Base-by-base conservation (phyloP, 2,797 vertebrate genomes). In the Stomatorhinus walkeri region DNA sequence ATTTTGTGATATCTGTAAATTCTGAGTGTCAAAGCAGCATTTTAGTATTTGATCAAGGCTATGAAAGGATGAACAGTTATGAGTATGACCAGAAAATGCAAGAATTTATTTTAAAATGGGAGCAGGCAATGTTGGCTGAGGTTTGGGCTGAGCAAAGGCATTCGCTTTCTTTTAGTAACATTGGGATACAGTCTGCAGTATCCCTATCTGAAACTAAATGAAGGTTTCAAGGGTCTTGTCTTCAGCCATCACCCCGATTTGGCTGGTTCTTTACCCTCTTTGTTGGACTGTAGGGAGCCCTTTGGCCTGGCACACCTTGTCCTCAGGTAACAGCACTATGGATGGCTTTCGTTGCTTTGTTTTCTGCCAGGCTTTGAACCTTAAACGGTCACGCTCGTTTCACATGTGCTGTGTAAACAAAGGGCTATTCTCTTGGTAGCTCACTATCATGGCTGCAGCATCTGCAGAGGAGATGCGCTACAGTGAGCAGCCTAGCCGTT, bases 361-460 rank as follows among this genome's bases (percentile, higher is more conserved):
- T 49, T 54, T 36, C 40, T 64, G 49, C 87, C 36, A 54, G 4
- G 5, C 81, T 85, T 87, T 88, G 87, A 85, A 68, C 89, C 85
- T 88, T 88, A 46, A 85, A 43, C 14, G 49, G 72, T 46, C 19
- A n/a, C 24, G 10, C 52, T 87, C 3, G 0, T 16, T 72, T 84
- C 86, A 64, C 89, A 56, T 83, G 24, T 43, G 49, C 89, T 54
- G 46, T 22, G 61, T 10, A 88, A 86, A 86, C 89, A 72, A 22
- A 52, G 43, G 46, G 61, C 32, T 49, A 2, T 40, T 48, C 46
- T 49, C 49, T 28, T 9, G 52, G 28, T 64, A 56, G 54, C 36
- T 81, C 46, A 7, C 22, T 48, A 1, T 48, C n/a, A n/a, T 24
- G 81, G 81, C 64, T 36, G 64, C 64, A 72, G 64, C 79, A 24